A percentile compares a stretch with the other conserved stretches of the same genome.
Conservation (phyloP, 2,113 vertebrate species). For the Myrmecophaga tridactyla region DNA sequence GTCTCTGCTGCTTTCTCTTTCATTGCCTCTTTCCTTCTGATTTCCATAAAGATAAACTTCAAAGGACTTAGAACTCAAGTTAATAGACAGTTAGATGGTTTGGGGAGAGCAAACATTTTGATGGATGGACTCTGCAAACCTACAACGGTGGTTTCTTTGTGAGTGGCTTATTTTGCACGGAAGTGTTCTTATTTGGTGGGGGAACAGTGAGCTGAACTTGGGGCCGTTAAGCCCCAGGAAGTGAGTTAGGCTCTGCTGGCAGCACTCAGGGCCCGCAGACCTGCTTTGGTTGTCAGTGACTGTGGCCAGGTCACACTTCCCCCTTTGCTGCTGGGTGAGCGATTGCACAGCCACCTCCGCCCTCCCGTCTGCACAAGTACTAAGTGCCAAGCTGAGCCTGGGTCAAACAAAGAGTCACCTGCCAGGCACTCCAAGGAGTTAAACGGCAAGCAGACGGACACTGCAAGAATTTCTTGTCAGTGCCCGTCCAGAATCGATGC, state of each 20-base stretch:
- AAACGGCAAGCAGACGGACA: too few relatives aligned
- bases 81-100: too few relatives aligned
- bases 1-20: not conserved
- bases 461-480: not conserved
- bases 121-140: too few relatives aligned
- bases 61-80: not conserved
- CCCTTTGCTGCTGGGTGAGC: not conserved
- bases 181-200: not conserved
- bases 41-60: not conserved
- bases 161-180: not conserved
- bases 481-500: not conserved
- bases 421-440: not conserved
- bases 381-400: fast-evolving
- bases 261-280: too few relatives aligned
- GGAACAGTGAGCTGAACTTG: not conserved
- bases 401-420: not conserved
- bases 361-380: not conserved
- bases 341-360: not conserved
- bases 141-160: fast-evolving
- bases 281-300: not conserved
- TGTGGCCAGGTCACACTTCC: not conserved
- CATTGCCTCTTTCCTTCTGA: too few relatives aligned
- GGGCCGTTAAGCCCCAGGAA: not conserved
- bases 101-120: not conserved
- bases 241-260: too few relatives aligned